phyloP scores from a whole-genome alignment of 2,113 vertebrate genomes.

The Rhadina sibilatrix region DNA sequence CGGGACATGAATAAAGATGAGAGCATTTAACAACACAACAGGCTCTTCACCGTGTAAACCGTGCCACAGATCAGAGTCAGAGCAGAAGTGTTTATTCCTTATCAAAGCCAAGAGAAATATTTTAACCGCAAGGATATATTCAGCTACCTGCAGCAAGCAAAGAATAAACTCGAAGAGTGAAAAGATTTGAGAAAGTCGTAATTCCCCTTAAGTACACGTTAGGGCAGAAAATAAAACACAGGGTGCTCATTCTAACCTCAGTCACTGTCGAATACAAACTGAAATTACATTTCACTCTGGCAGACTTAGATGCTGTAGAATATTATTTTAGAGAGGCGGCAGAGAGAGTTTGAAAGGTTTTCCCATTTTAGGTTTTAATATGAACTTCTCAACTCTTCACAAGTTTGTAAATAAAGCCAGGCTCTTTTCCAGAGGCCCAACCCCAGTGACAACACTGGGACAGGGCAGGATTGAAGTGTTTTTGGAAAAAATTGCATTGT shows the following conservation, averaged over 20 bases:
- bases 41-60: background rate
- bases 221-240: background rate
- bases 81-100: background rate
- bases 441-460: background rate
- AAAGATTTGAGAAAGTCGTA: background rate
- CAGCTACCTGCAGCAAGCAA: background rate
- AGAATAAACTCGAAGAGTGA: background rate
- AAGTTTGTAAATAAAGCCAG: background rate
- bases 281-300: background rate
- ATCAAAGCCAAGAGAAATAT: background rate
- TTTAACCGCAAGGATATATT: background rate
- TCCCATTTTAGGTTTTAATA: background rate
- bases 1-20: conserved; percentile 27
- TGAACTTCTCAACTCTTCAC: background rate
- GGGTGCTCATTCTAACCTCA: background rate
- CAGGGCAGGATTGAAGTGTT: background rate
- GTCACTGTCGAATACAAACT: background rate
- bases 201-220: background rate
- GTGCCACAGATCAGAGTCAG: background rate
- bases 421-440: background rate
- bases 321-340: background rate
- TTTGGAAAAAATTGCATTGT: background rate
- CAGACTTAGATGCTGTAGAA: background rate
- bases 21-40: background rate
- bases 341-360: background rate